Conservation (phyloP, 2,113 vertebrate genomes). For the Speoplatyrhinus poulsoni region DNA sequence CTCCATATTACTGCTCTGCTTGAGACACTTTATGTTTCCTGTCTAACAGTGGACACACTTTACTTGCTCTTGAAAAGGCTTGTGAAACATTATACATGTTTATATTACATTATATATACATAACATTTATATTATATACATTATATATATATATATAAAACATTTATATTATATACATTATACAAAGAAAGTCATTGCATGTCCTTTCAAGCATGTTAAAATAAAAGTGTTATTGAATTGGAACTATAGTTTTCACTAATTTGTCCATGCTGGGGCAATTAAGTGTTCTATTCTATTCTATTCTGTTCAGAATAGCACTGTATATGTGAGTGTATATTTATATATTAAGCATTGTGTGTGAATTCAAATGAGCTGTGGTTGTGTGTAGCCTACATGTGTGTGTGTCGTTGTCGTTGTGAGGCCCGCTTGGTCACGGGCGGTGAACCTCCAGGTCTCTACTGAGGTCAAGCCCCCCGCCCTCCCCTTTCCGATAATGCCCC, state of each 20-base stretch:
- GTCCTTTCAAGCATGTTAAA: not conserved
- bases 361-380: not conserved
- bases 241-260: no score
- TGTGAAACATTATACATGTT: not conserved
- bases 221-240: no score
- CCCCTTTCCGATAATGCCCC: not conserved
- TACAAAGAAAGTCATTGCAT: not conserved
- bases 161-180: not conserved
- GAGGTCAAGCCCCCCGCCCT: not conserved
- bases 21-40: slow-evolving; percentile 56
- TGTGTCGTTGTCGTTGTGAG: slow-evolving; percentile 3
- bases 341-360: not conserved
- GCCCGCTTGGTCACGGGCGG: slow-evolving; percentile 10
- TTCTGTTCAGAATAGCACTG: no score
- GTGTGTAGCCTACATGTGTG: slow-evolving; percentile 12
- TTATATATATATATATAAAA: not conserved
- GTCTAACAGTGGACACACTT: not conserved
- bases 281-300: no score
- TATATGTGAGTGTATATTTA: not conserved
- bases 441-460: not conserved
- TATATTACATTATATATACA: no score
- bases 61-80: not conserved
- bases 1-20: slow-evolving; percentile 16
- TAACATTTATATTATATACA: not conserved
- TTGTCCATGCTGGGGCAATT: no score